phyloP scores from a whole-genome alignment of 2,888 invertebrate genomes.

The Onthophagus sagittarius region DNA sequence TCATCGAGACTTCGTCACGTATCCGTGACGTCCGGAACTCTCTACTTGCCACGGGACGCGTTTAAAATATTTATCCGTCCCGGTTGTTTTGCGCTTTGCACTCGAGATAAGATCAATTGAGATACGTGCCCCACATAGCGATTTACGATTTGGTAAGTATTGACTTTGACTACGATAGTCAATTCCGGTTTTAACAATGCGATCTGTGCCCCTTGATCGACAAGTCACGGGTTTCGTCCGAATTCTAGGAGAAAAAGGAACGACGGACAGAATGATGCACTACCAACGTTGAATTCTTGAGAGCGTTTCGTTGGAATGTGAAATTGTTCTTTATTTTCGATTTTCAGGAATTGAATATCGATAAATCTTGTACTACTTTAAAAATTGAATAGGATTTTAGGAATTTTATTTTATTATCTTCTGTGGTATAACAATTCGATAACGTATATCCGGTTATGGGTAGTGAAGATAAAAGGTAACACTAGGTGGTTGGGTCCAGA shows the following conservation, averaged over 20 bases:
- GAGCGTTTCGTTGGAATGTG: background rate
- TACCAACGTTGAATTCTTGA: no score
- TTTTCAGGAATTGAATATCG: no score
- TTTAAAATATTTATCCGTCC: background rate
- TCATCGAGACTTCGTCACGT: background rate
- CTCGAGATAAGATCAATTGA: background rate
- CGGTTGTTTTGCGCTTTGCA: background rate
- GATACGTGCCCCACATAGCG: background rate
- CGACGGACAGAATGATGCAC: background rate
- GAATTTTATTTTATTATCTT: background rate
- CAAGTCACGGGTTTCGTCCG: no score
- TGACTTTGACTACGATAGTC: background rate
- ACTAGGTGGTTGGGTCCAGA: background rate
- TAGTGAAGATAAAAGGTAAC: conserved; percentile 3
- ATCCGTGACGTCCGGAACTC: background rate
- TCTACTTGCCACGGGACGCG: background rate
- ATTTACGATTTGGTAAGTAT: background rate
- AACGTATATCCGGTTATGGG: conserved; percentile 1
- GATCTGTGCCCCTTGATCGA: no score
- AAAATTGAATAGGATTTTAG: no score
- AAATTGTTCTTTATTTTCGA: background rate
- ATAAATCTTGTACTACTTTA: no score
- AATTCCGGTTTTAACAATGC: background rate
- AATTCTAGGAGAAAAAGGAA: no score
- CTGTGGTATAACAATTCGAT: conserved; percentile 2